These are phyloP conservation scores for Sebastes wilsoni DNA, from an alignment of 2,797 vertebrate genomes.

Conservation along the genomic window DNA sequence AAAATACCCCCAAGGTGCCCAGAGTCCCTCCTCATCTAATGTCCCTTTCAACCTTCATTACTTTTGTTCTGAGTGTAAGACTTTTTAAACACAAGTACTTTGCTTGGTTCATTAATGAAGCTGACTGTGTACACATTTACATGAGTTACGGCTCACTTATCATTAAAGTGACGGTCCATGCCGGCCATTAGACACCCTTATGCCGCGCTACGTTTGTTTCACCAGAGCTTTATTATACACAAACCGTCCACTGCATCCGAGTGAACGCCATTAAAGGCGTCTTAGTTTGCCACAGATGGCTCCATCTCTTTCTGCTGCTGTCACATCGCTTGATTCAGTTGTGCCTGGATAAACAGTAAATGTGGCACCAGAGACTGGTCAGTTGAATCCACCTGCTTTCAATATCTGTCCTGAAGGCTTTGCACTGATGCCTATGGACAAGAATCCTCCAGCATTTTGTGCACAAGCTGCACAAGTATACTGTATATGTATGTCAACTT, in stretches of 20 bases:
- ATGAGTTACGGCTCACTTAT: slow-evolving; percentile 11
- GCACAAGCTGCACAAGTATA: neutral
- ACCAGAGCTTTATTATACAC: slow-evolving; percentile 32
- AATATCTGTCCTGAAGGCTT: neutral
- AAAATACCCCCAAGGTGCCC: neutral
- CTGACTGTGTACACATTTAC: slow-evolving; percentile 27
- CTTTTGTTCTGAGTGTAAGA: slow-evolving; percentile 1
- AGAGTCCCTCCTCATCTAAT: neutral
- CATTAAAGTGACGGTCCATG: slow-evolving; percentile 3
- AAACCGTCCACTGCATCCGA: slow-evolving; percentile 7
- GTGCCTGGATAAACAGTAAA: neutral
- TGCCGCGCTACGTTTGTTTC: slow-evolving; percentile 1
- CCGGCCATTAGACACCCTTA: neutral
- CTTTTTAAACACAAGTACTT: slow-evolving; percentile 1
- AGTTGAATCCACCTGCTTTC: neutral
- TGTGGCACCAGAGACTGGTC: neutral
- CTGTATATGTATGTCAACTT: neutral
- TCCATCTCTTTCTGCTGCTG: neutral
- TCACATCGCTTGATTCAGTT: neutral
- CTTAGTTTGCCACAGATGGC: neutral
- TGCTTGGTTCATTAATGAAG: slow-evolving; percentile 3
- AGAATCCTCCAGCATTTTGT: neutral
- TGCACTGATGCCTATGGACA: neutral
- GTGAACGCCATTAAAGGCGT: slow-evolving; percentile 1
- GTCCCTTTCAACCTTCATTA: neutral